Conservation (phyloP, 2,113 vertebrate genomes). For the Excalfactoria chinensis region DNA sequence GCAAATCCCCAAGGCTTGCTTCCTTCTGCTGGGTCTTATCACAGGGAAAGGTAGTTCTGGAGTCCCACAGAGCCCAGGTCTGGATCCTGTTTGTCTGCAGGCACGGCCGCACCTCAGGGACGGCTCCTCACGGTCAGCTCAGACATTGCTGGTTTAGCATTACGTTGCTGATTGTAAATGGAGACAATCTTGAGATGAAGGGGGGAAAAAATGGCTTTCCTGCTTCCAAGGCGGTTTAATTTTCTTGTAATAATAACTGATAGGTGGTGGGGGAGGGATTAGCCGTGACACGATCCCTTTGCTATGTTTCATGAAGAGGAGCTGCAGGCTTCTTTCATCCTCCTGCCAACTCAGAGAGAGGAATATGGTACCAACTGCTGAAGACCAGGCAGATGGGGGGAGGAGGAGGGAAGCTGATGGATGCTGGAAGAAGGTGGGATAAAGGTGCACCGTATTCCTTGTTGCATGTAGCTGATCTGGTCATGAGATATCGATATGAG, state of each 20-base stretch:
- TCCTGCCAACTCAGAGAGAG: accelerated
- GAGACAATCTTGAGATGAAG: background rate
- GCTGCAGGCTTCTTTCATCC: background rate
- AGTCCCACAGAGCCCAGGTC: background rate
- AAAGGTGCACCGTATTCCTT: background rate
- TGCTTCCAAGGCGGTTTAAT: background rate
- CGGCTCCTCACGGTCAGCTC: background rate
- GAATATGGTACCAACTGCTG: background rate
- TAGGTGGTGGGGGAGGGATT: background rate
- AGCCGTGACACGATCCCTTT: constrained; percentile 20
- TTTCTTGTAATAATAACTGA: background rate
- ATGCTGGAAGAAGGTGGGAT: background rate
- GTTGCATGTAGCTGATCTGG: background rate
- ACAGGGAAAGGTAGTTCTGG: background rate
- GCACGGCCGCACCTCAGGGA: background rate
- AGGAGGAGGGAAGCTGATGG: background rate
- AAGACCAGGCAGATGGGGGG: background rate
- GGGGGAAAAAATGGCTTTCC: background rate
- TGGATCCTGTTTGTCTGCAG: constrained; percentile 1
- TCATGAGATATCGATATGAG: background rate
- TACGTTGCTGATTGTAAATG: background rate
- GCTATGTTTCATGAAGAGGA: background rate
- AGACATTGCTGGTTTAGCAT: constrained; percentile 6
- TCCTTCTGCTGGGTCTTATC: constrained; percentile 43
- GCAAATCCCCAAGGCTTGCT: background rate